Percentiles rank a stretch among this genome's conserved stretches.
phyloP scores from a whole-genome alignment of 2,113 vertebrate genomes.

The Globicephala melas region DNA sequence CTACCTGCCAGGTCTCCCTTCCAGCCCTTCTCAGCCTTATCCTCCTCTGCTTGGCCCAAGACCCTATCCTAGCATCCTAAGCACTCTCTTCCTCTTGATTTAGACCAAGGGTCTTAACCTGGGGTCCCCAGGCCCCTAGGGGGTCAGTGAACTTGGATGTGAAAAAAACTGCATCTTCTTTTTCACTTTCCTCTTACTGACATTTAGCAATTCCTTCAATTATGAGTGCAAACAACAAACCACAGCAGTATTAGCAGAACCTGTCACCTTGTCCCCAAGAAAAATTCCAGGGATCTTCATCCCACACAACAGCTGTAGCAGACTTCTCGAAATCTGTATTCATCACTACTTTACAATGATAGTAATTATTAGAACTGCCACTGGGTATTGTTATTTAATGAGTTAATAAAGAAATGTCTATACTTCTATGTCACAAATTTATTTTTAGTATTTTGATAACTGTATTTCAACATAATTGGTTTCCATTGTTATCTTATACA shows the following conservation, averaged over 20 bases:
- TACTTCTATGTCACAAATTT: neutral
- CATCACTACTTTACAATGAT: neutral
- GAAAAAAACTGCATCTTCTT: neutral
- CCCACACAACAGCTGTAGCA: neutral
- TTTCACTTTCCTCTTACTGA: neutral
- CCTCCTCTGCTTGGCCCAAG: neutral
- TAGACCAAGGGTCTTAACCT: neutral
- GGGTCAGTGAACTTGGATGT: neutral
- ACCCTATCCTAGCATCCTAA: neutral
- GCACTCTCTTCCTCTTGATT: neutral
- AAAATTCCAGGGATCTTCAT: neutral
- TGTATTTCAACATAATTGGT: neutral
- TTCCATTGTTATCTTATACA: neutral
- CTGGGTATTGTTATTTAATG: neutral
- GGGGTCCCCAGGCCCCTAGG: neutral
- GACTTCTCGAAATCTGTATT: neutral
- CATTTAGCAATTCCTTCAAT: neutral
- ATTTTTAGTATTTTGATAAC: constrained; percentile 13
- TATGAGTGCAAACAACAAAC: neutral
- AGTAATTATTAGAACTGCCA: neutral
- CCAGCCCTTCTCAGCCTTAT: neutral
- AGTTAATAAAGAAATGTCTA: neutral
- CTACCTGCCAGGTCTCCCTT: neutral
- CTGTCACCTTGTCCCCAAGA: neutral
- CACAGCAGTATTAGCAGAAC: neutral